These are phyloP conservation scores for Anas platyrhynchos DNA, from an alignment of 2,113 vertebrate species.

Conservation along the genomic window DNA sequence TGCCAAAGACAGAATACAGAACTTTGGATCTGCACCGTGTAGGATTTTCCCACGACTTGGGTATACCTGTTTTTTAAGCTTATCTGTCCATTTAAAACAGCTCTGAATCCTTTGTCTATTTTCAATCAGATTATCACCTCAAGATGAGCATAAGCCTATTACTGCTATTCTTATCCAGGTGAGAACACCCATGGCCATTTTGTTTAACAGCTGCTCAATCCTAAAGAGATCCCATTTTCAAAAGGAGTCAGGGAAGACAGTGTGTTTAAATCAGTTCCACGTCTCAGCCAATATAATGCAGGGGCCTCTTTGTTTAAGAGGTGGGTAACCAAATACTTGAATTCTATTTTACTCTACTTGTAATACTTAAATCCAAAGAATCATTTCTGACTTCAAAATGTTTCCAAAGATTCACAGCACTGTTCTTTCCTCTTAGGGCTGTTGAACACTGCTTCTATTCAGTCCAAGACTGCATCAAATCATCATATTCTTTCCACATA, in stretches of 20 bases:
- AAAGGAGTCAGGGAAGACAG: not conserved
- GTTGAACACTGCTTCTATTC: not conserved
- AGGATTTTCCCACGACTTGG: not conserved
- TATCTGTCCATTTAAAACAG: not conserved
- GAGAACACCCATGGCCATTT: not conserved
- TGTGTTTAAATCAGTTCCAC: not conserved
- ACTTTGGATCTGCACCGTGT: not conserved
- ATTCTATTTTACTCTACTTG: not conserved
- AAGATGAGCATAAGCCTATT: not conserved
- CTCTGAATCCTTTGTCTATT: not conserved
- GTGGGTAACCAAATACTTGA: not conserved
- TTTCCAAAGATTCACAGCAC: not conserved
- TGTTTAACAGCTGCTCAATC: not conserved
- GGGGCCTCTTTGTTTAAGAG: not conserved
- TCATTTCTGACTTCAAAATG: not conserved
- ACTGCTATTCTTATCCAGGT: not conserved
- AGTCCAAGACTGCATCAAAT: not conserved
- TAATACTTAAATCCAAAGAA: not conserved
- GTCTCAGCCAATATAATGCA: not conserved
- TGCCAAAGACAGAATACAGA: not conserved
- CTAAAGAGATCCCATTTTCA: not conserved
- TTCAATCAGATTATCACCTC: not conserved
- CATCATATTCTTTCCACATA: not conserved
- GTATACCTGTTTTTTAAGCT: not conserved
- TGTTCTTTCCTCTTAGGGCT: not conserved